Evolutionary conservation across 2,888 invertebrate genomes (phyloP), one percentile per base, ranked within the genome.

Genomic region (Lasius fuliginosus): DNA sequence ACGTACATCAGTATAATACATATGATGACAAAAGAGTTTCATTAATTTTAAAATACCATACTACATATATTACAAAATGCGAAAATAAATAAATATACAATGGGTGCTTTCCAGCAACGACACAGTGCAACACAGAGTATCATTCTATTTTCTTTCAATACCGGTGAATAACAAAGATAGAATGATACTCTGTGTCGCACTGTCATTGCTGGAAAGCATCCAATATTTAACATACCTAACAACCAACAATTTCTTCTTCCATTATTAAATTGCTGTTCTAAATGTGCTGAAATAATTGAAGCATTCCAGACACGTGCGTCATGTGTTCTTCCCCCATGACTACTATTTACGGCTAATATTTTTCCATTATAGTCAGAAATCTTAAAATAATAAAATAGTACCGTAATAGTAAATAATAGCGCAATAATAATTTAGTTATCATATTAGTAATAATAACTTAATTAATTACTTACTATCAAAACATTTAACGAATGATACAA

Each of bases 401-500:
- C 1, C 40, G 5, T 65, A 42, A 65, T 65, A 27, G 2, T 65
- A 65, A 40, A 27, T 65, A 65, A 65, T 27, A 65, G 6, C 23
- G 12, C 8, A 40, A 65, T 42, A 65, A 65, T 40, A 42, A 65
- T 65, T 11, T 42, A 65, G 11, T 65, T 65, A 42, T 40, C 23
- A 64, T 36, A 23, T 6, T 67, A 42, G 42, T 42, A 67, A 42
- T 67, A 67, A 36, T 67, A 42, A 27, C 12, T 67, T 27, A 67
- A 9, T 46, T 27, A 42, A 23, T 23, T 67, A 67, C 42, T 67
- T 67, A 67, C 67, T 67, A 67, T 5, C 23, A 67, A 67, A 67
- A 67, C 27, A 42, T 42, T 23, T 23, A 23, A 23, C 23, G 23
- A 23, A 23, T 23, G 23, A 23, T 23, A 23, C 23, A 23, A 23